These are phyloP conservation scores for Orientallactaga bullata DNA, from an alignment of 2,113 vertebrate species.

Conservation along the genomic window DNA sequence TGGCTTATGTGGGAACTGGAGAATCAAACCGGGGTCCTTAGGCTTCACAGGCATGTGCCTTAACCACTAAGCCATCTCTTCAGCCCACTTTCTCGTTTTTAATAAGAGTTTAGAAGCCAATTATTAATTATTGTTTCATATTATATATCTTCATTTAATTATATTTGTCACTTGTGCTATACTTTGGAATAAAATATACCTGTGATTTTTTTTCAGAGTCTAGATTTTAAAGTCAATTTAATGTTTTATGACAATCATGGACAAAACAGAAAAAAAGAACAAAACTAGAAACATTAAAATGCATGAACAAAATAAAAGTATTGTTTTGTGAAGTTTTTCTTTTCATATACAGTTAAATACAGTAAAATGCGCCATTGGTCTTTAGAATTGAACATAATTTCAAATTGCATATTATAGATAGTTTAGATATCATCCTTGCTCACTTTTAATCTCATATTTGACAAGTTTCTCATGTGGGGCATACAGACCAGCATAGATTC, in stretches of 20 bases:
- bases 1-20: too few species aligned
- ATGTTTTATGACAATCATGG: not conserved
- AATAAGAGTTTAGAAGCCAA: not conserved
- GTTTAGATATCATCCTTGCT: not conserved
- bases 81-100: too few species aligned
- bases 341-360: slow-evolving; percentile 31
- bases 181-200: slow-evolving; percentile 39
- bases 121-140: not conserved
- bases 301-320: slow-evolving; percentile 6
- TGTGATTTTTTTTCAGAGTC: not conserved
- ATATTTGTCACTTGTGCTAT: not conserved
- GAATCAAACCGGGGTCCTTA: too few species aligned
- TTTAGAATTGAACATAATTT: slow-evolving; percentile 33
- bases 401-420: not conserved
- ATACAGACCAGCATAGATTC: not conserved
- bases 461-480: not conserved
- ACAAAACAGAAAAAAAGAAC: not conserved
- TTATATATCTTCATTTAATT: slow-evolving; percentile 2
- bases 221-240: slow-evolving; percentile 44
- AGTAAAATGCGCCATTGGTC: not conserved
- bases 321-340: slow-evolving; percentile 10
- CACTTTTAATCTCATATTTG: slow-evolving; percentile 1
- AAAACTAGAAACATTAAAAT: slow-evolving; percentile 26
- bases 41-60: too few species aligned
- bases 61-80: too few species aligned